Evolutionary conservation across 2,113 vertebrate species (phyloP).

Genomic region (Setophaga coronata): DNA sequence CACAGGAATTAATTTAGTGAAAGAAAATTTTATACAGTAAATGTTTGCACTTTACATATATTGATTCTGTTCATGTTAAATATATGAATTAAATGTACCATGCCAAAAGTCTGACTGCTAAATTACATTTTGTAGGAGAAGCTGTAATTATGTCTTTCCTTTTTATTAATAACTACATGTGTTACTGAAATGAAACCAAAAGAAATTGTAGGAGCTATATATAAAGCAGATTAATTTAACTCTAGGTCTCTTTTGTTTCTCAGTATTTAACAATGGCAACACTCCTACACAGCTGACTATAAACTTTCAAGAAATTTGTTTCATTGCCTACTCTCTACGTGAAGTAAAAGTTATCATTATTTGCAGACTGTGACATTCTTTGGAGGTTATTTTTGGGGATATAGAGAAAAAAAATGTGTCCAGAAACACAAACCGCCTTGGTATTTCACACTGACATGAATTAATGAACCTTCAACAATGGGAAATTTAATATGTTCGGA

Average conservation of each 20-base stretch:
- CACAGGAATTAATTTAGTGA: not conserved
- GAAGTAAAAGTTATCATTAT: conserved; percentile 1
- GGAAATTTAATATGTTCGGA: conserved; percentile 1
- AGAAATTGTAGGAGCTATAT: not conserved
- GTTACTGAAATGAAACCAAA: not conserved
- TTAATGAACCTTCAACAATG: conserved; percentile 40
- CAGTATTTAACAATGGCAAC: not conserved
- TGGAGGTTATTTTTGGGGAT: conserved; percentile 29
- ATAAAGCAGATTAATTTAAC: not conserved
- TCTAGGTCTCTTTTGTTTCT: not conserved
- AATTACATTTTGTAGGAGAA: not conserved
- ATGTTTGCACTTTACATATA: not conserved
- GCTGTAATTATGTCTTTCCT: not conserved
- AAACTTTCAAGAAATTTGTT: conserved; percentile 4
- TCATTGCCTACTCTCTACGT: not conserved
- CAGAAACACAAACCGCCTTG: not conserved
- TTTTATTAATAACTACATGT: not conserved
- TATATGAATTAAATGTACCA: not conserved
- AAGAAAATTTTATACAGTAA: not conserved
- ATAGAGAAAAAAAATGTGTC: not conserved
- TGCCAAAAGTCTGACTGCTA: not conserved
- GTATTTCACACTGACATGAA: conserved; percentile 29
- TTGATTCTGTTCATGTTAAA: not conserved
- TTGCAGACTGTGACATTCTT: not conserved
- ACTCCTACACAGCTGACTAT: not conserved